phyloP scores from a whole-genome alignment of 2,113 vertebrate genomes.

The Conger conger region DNA sequence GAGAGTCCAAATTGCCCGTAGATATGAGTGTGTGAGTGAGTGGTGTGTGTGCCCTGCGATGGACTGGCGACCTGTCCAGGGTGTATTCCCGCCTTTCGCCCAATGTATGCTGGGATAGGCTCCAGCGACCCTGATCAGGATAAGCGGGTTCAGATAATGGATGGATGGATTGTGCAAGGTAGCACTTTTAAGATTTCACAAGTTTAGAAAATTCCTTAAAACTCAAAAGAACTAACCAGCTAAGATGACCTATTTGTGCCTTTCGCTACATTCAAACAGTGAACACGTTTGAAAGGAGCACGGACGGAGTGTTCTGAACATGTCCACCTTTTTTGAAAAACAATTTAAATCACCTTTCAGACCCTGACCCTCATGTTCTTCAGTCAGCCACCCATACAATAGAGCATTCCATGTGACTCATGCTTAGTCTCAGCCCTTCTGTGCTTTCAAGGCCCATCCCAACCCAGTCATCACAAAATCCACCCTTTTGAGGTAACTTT shows the following conservation, averaged over 20 bases:
- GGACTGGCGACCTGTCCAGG: too few species aligned
- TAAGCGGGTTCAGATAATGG: too few species aligned
- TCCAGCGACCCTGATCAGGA: too few species aligned
- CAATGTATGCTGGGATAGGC: too few species aligned
- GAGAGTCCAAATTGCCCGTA: too few species aligned
- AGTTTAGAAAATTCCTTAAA: background rate
- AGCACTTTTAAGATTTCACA: background rate
- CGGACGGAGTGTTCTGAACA: background rate
- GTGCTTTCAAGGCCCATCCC: too few species aligned
- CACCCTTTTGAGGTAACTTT: too few species aligned
- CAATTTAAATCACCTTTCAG: background rate
- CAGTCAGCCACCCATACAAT: background rate
- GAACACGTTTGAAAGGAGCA: background rate
- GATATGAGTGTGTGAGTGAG: too few species aligned
- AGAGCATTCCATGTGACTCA: background rate
- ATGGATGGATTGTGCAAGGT: too few species aligned
- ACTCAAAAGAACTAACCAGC: background rate
- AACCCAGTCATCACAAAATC: too few species aligned
- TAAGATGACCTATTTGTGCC: background rate
- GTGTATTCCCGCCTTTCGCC: too few species aligned
- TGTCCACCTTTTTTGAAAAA: background rate
- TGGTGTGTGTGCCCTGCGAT: too few species aligned
- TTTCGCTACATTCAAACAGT: background rate
- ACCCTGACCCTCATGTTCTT: background rate
- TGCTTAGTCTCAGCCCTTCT: background rate